Evolutionary conservation across 2,888 invertebrate species (phyloP).

Genomic region (Euplagia quadripunctaria): DNA sequence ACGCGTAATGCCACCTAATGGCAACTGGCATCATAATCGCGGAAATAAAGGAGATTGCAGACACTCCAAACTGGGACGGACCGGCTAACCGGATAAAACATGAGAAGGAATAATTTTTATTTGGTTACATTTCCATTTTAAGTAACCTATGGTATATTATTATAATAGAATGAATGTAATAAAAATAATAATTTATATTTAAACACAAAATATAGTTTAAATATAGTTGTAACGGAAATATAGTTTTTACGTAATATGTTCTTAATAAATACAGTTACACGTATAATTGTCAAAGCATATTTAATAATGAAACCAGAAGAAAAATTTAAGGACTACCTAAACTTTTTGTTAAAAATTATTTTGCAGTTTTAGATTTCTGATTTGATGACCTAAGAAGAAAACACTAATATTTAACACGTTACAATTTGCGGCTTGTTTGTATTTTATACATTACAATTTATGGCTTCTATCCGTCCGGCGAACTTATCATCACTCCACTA

Average conservation of each 20-base stretch:
- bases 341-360: not conserved
- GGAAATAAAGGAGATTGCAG: conserved; percentile 28
- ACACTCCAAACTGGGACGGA: conserved; percentile 22
- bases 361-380: not conserved
- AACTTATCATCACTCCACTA: not conserved
- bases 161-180: not conserved
- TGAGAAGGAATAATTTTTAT: not conserved
- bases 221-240: not conserved
- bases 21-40: conserved; percentile 59
- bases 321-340: not conserved
- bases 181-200: no score
- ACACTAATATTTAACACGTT: no score
- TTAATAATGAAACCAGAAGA: not conserved
- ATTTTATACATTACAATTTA: not conserved
- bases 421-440: no score
- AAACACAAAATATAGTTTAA: not conserved
- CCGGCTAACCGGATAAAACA: not conserved
- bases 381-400: no score
- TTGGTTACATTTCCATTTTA: not conserved
- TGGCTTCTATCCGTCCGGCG: not conserved
- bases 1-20: conserved; percentile 58
- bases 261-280: no score
- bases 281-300: not conserved
- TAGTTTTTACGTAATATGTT: no score
- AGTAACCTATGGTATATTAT: not conserved